Percentiles rank a stretch among this genome's conserved stretches.
Evolutionary conservation across 2,113 vertebrate species (phyloP).

Genomic region (Cyphomyrus discorhynchus): DNA sequence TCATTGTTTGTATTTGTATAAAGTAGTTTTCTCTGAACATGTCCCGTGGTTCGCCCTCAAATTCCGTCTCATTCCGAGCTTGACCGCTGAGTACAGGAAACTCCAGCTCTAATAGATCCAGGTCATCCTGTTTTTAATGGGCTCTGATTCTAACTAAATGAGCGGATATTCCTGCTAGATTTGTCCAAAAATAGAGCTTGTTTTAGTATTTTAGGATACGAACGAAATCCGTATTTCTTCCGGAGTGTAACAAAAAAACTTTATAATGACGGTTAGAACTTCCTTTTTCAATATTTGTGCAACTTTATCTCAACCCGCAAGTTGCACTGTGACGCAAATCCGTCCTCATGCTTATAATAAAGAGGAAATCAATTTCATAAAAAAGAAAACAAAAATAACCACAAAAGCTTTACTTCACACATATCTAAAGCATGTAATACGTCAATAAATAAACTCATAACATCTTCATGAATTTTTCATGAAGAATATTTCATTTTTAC

Average conservation of each 20-base stretch:
- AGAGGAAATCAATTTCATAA: conserved; percentile 86
- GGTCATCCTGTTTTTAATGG: conserved; percentile 94
- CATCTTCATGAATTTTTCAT: background rate
- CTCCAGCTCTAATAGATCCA: conserved; percentile 57
- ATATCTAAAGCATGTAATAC: conserved; percentile 47
- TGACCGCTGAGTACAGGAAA: conserved; percentile 60
- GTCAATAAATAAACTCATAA: conserved; percentile 43
- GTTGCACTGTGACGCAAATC: conserved; percentile 98
- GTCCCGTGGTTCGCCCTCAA: background rate
- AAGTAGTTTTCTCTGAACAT: background rate
- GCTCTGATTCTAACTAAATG: conserved; percentile 82
- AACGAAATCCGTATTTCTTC: conserved; percentile 99
- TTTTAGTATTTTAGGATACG: conserved; percentile 96
- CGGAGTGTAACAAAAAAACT: conserved; percentile 71
- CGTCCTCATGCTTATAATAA: conserved; percentile 85
- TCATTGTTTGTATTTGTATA: background rate
- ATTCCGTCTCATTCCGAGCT: conserved; percentile 15
- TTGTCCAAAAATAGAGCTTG: conserved; percentile 83
- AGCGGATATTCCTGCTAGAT: conserved; percentile 94
- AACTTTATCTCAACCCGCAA: conserved; percentile 97
- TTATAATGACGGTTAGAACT: conserved; percentile 92
- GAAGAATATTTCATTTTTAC: background rate
- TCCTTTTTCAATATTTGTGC: conserved; percentile 98
- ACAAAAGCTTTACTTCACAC: conserved; percentile 79
- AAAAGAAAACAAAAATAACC: conserved; percentile 87